Percentiles rank a stretch among this genome's conserved stretches.
These are phyloP conservation scores for Oreohelix idahoensis DNA, from an alignment of 1,140 invertebrate species.

Conservation along the genomic window DNA sequence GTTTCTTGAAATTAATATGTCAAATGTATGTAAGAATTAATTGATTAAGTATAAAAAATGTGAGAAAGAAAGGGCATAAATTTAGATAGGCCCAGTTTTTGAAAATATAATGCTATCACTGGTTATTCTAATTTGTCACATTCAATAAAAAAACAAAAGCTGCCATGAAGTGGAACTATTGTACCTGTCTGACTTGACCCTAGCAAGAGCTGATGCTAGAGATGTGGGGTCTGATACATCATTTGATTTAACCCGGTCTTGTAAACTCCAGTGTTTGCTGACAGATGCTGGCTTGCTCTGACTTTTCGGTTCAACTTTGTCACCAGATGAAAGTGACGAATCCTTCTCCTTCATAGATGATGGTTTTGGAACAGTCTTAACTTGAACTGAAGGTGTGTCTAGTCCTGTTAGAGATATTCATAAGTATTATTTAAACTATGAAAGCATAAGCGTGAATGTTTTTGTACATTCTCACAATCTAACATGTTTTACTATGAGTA, in stretches of 20 bases:
- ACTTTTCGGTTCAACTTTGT: neutral
- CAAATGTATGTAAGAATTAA: no score
- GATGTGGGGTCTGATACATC: slow-evolving; percentile 29
- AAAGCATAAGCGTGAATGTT: no score
- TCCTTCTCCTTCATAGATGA: neutral
- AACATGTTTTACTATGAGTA: no score
- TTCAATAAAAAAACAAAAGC: neutral
- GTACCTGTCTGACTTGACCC: slow-evolving; percentile 7
- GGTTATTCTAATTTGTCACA: neutral
- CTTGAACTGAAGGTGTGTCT: neutral
- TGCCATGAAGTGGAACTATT: neutral
- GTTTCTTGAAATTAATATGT: no score
- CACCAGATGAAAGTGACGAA: neutral
- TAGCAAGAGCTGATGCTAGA: slow-evolving; percentile 24
- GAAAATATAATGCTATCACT: no score
- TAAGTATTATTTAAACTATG: no score
- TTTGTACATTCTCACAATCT: no score
- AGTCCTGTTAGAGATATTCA: neutral
- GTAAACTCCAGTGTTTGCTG: slow-evolving; percentile 9
- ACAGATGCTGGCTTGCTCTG: neutral
- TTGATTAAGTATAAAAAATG: no score
- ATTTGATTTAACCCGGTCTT: slow-evolving; percentile 12
- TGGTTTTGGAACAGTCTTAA: slow-evolving; percentile 2
- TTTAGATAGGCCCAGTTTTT: no score
- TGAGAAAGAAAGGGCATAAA: no score